Percentiles rank a stretch among this genome's conserved stretches.
Evolutionary conservation across 2,797 vertebrate genomes (phyloP).

Genomic region (Pipistrellus nathusii): DNA sequence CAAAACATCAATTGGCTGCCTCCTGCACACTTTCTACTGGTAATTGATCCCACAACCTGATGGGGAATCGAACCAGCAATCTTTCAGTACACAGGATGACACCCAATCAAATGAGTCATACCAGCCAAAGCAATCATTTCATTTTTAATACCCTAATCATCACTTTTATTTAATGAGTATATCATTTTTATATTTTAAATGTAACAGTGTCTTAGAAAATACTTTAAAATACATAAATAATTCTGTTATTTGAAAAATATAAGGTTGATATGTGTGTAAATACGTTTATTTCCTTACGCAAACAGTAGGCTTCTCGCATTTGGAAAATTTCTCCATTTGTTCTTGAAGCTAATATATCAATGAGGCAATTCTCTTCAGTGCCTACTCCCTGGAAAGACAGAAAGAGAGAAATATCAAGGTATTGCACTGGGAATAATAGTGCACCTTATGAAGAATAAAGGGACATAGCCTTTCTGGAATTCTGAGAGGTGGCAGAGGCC

Average conservation of each 20-base stretch:
- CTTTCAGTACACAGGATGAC: not conserved
- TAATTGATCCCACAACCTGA: not conserved
- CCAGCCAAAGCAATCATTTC: not conserved
- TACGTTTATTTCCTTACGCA: conserved; percentile 83
- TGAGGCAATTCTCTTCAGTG: conserved; percentile 89
- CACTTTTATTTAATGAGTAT: not conserved
- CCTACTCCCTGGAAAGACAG: conserved; percentile 85
- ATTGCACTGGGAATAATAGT: not conserved
- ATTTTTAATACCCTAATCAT: not conserved
- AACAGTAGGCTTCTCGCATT: conserved; percentile 89
- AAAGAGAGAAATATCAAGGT: not conserved
- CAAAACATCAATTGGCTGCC: not conserved
- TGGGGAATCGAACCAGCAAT: not conserved
- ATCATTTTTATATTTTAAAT: not conserved
- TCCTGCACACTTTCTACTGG: not conserved
- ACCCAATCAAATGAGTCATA: not conserved
- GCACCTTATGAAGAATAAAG: not conserved
- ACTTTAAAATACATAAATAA: not conserved
- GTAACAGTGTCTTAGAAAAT: not conserved
- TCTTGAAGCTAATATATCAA: conserved; percentile 90
- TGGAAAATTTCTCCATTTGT: conserved; percentile 90
- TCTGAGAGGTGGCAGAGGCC: not conserved
- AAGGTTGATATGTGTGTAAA: not conserved
- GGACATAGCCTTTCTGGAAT: not conserved
- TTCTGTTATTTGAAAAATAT: not conserved